Conservation (phyloP, 2,797 vertebrate genomes). For the Melanotaenia parkinsoni region DNA sequence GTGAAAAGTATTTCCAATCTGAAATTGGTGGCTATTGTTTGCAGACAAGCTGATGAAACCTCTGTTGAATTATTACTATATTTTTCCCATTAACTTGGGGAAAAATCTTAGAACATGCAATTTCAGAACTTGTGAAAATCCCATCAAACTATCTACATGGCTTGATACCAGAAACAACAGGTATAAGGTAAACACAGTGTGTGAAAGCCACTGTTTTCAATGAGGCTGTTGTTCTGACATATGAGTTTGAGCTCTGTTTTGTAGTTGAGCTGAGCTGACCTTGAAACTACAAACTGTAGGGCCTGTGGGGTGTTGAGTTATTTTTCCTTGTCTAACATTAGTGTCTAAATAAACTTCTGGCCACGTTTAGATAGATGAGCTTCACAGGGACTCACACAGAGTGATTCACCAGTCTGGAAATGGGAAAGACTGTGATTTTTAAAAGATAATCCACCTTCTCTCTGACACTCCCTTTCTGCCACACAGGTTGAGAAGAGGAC, state of each 20-base stretch:
- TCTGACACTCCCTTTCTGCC: conserved; percentile 41
- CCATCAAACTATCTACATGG: background rate
- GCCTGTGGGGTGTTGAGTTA: conserved; percentile 31
- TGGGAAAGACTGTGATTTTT: conserved; percentile 51
- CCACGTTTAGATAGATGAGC: conserved; percentile 47
- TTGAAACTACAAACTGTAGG: conserved; percentile 46
- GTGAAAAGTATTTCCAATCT: too few species aligned
- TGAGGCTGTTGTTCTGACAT: background rate
- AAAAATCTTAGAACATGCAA: background rate
- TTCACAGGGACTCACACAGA: conserved; percentile 44
- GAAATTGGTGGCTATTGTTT: too few species aligned
- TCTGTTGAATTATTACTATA: too few species aligned
- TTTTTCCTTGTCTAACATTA: conserved; percentile 51
- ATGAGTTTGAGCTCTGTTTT: conserved; percentile 24
- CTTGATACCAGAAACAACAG: background rate
- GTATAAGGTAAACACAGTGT: background rate
- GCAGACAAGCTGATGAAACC: too few species aligned
- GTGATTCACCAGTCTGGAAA: conserved; percentile 65
- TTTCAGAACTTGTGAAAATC: background rate
- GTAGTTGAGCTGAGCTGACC: conserved; percentile 48
- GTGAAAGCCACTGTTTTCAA: background rate
- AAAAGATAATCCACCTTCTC: conserved; percentile 44
- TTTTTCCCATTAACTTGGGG: background rate
- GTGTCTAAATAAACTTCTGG: conserved; percentile 62
- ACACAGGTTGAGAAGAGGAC: conserved; percentile 65